Conservation (phyloP, 2,113 vertebrate species). For the Rhegmatorhina hoffmannsi region DNA sequence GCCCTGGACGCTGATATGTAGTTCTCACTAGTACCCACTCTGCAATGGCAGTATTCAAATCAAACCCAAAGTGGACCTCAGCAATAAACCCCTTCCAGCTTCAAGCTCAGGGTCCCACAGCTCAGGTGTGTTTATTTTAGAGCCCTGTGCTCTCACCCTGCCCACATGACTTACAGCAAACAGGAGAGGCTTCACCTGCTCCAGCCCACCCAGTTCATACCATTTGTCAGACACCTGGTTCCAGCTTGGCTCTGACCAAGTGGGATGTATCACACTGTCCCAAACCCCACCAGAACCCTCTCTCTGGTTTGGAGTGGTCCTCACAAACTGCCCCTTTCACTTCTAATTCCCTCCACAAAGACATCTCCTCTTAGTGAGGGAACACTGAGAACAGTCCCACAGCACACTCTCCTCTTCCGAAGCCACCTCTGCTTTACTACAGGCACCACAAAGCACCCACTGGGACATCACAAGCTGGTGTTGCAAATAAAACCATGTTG, state of each 20-base stretch:
- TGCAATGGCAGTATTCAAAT: neutral
- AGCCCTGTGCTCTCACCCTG: neutral
- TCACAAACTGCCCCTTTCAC: neutral
- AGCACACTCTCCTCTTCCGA: neutral
- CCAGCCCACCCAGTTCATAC: neutral
- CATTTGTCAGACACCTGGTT: neutral
- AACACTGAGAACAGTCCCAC: neutral
- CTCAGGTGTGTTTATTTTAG: neutral
- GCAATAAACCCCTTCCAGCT: neutral
- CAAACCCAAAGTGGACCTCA: neutral
- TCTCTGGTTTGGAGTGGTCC: neutral
- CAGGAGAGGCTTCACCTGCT: neutral
- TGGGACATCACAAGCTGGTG: neutral
- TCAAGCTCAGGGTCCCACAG: neutral
- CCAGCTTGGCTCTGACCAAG: neutral
- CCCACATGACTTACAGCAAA: neutral
- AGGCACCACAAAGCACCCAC: neutral
- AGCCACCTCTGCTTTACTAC: neutral
- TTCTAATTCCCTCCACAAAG: neutral
- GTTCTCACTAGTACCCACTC: neutral
- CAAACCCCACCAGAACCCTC: neutral
- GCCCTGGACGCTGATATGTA: accelerated
- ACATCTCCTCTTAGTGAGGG: neutral
- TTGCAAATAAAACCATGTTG: neutral
- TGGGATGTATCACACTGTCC: too few species aligned